phyloP scores from a whole-genome alignment of 2,797 vertebrate genomes.

The Okamejei kenojei region DNA sequence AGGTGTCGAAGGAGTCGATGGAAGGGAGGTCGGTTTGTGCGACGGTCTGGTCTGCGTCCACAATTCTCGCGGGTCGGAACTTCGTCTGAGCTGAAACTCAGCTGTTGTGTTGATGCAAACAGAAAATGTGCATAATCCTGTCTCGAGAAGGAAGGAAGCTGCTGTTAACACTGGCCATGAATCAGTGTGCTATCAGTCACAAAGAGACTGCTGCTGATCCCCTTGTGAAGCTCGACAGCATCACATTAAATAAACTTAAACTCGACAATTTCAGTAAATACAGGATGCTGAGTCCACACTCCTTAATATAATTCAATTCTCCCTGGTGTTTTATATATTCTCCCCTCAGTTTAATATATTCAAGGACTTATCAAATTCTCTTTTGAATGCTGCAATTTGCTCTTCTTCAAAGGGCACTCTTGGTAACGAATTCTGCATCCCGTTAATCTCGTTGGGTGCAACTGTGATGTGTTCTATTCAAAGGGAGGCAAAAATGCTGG shows the following conservation, averaged over 20 bases:
- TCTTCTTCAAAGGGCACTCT: neutral
- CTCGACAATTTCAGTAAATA: neutral
- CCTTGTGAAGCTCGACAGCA: neutral
- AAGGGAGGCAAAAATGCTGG: too few species aligned
- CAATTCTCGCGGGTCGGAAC: neutral
- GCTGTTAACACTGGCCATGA: too few species aligned
- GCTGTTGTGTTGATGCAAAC: neutral
- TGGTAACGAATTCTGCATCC: neutral
- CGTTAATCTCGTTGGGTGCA: neutral
- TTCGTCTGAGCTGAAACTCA: neutral
- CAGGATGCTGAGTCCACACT: neutral
- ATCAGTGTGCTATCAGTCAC: neutral
- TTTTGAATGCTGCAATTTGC: neutral
- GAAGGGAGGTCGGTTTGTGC: too few species aligned
- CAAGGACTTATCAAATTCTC: neutral
- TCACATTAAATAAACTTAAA: neutral
- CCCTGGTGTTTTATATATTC: neutral
- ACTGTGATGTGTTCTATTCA: neutral
- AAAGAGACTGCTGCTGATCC: neutral
- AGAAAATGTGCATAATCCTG: neutral
- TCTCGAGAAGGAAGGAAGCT: neutral
- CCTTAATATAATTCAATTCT: neutral
- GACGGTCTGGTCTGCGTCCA: too few species aligned
- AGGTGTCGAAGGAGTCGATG: too few species aligned
- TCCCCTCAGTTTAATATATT: neutral